Base-by-base conservation (phyloP, 2,888 invertebrate genomes). In the Himalopsyche tibetana region DNA sequence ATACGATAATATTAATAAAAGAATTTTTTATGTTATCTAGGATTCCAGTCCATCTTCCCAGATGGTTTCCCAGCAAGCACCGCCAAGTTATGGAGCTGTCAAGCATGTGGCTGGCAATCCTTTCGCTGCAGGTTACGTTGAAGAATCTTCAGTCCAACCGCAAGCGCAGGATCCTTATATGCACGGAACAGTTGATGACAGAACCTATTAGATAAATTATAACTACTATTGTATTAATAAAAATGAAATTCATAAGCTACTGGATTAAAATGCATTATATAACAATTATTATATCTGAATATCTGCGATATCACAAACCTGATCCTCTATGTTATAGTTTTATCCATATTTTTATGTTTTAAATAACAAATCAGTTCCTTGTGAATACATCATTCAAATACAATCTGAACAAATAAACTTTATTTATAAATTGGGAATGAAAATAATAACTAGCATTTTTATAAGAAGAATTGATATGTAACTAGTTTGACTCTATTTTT, bases 131-230 rank as follows among this genome's bases (percentile, higher is more conserved):
- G 91, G 92, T 88, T 92, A 94, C 89, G 93, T 94, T 88, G 93
- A 94, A 89, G 94, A 95, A 86, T 94, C 95, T 90, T 93, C 94
- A 8, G 94, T 95, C 9, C 96, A 96, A 90, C 95, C 95, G 2
- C 94, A 94, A 87, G 92, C 95, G 2, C 94, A 94, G 88, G 94
- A 95, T 88, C 89, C 91, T 15, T 94, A 94, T 89, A 91, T 94
- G 91, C 94, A 94, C 89, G 93, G 93, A 87, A 91, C 92, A 45
- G 90, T 93, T 84, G 91, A 93, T 5, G 93, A 93, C 88, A 90
- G 93, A 89, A 91, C 91, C 84, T 93, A 93, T 90, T 93, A 91
- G 90, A 85, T 86, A 83, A 82, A 84, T 55, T 80, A 79, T 42
- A 80, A 40, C 81, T 28, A 19, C 56, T 63, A 80, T 63, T 19